Evolutionary conservation across 2,888 invertebrate species (phyloP).

Genomic region (Philereme vetulata): DNA sequence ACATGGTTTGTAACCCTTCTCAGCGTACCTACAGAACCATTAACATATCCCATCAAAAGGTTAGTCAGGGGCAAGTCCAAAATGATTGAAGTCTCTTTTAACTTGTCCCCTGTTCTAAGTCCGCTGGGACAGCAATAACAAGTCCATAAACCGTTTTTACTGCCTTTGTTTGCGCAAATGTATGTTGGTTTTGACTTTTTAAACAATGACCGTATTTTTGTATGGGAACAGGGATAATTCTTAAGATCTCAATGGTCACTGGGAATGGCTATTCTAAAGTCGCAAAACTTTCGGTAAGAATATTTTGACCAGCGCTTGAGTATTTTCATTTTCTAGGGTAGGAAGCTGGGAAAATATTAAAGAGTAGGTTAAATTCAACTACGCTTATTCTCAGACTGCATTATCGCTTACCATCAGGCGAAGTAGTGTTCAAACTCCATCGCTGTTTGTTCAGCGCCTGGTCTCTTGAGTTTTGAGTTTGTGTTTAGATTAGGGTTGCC

Average conservation of each 20-base stretch:
- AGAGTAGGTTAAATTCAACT: too few species aligned
- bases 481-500: too few species aligned
- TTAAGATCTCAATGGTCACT: constrained; percentile 59
- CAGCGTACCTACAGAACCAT: too few species aligned
- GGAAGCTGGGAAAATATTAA: too few species aligned
- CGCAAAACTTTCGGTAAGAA: constrained; percentile 28
- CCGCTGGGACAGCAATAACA: constrained; percentile 81
- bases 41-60: too few species aligned
- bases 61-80: too few species aligned
- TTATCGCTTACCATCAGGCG: too few species aligned
- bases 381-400: too few species aligned
- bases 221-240: constrained; percentile 67
- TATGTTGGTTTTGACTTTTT: constrained; percentile 83
- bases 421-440: too few species aligned
- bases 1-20: too few species aligned
- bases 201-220: constrained; percentile 82
- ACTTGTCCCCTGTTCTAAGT: constrained; percentile 56
- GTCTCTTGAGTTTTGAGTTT: too few species aligned
- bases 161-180: constrained; percentile 83
- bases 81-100: constrained; percentile 9
- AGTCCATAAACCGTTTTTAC: constrained; percentile 83
- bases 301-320: constrained; percentile 12
- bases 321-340: constrained; percentile 5
- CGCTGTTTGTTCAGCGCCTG: too few species aligned
- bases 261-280: constrained; percentile 52